Evolutionary conservation across 2,888 invertebrate species (phyloP), one percentile per base, ranked within the genome.

Genomic region (Anorthoa munda): DNA sequence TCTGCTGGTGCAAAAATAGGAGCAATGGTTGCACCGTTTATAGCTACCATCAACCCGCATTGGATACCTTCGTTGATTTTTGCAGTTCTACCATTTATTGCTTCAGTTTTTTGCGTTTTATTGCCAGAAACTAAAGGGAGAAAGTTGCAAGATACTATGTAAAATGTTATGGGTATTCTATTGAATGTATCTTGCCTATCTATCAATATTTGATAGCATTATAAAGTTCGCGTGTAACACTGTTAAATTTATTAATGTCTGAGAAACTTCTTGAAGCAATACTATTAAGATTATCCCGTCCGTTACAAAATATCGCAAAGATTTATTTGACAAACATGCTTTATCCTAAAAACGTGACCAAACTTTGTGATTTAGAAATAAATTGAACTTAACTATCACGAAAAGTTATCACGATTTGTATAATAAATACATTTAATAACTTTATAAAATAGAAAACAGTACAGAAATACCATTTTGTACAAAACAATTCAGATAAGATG

Each of bases 41-140:
- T 93, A 68, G 91, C 92, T 4, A 88, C 85, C 50, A 66, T 92
- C 26, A 85, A 81, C 17, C 93, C 93, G 15, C 88, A 87, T 69
- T 94, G 93, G 93, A 79, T 93, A 58, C 91, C 93, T 0, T 91
- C 93, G 0, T 53, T 92, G 3, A 81, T 92, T 46, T 93, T 93
- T 84, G 89, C 90, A 31, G 59, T 88, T 11, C 61, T 91, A 15
- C 88, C 92, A 3, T 84, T 92, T 53, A 39, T 90, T 53, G 91
- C 90, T 5, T 85, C 87, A 0, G 11, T 86, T 0, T 87, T 89
- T 74, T 92, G 91, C 83, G 63, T 90, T 17, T 67, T 89, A 4
- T 79, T 94, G 45, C 93, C 93, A 17, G 94, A 93, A 82, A 93
- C 93, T 5, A 93, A 90, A 86, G 92, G 92, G 0, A 83, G 69